Evolutionary conservation across 2,797 vertebrate genomes (phyloP).

Genomic region (Heliangelus exortis): DNA sequence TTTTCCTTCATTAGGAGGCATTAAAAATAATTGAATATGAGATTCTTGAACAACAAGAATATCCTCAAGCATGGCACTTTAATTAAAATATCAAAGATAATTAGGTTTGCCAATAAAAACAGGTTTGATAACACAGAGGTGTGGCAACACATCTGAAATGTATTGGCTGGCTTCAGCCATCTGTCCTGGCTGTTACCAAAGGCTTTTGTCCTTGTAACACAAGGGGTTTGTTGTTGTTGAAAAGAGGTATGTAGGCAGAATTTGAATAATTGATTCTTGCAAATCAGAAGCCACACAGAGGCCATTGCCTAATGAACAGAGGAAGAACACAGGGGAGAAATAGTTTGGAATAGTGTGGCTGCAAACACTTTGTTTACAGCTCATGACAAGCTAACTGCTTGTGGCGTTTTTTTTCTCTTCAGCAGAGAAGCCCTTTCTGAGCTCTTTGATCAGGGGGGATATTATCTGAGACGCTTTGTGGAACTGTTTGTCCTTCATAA

Average conservation of each 20-base stretch:
- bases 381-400: background rate
- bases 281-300: background rate
- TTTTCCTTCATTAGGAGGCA: background rate
- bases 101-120: background rate
- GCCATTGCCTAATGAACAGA: background rate
- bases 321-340: background rate
- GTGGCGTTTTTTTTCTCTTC: background rate
- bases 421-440: background rate
- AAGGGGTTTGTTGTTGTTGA: background rate
- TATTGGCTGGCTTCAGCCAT: background rate
- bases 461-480: constrained; percentile 7
- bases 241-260: background rate
- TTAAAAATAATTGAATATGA: background rate
- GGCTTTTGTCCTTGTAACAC: constrained; percentile 28
- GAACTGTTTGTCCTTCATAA: constrained; percentile 36
- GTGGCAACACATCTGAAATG: background rate
- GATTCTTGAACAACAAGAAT: background rate
- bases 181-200: background rate
- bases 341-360: background rate
- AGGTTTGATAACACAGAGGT: background rate
- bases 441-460: background rate
- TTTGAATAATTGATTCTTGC: constrained; percentile 43
- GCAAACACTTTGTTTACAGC: background rate
- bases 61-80: background rate
- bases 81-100: constrained; percentile 15